Percentiles rank a stretch among this genome's conserved stretches.
These are phyloP conservation scores for Drosophila elegans DNA, from an alignment of 1,140 invertebrate species.

Conservation along the genomic window DNA sequence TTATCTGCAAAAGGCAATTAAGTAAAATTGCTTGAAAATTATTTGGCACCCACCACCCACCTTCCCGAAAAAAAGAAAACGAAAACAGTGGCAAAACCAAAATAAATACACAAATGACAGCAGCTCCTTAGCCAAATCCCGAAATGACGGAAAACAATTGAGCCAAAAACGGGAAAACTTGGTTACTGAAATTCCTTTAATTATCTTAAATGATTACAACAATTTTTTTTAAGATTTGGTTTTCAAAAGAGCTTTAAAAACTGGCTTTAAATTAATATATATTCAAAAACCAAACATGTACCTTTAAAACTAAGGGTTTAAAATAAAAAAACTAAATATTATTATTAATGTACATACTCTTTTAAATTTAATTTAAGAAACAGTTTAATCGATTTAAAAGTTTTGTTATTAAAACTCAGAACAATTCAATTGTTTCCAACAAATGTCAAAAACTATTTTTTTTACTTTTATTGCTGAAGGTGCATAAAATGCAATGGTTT, in stretches of 20 bases:
- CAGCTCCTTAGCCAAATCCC: neutral
- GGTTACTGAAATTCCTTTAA: neutral
- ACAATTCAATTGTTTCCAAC: no score
- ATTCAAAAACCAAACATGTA: no score
- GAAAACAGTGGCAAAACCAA: constrained; percentile 22
- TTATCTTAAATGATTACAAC: constrained; percentile 10
- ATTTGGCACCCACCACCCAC: constrained; percentile 31
- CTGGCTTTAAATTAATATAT: no score
- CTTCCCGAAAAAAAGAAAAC: neutral
- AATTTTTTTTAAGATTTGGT: neutral
- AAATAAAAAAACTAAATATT: no score
- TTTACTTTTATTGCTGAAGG: neutral
- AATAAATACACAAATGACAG: constrained; percentile 31
- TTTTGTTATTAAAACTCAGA: no score
- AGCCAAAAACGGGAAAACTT: neutral
- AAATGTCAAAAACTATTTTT: neutral
- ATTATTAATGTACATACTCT: no score
- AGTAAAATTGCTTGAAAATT: constrained; percentile 77
- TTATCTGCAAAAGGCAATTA: constrained; percentile 79
- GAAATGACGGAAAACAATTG: neutral
- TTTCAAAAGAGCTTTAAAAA: no score
- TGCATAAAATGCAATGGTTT: neutral
- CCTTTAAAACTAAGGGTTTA: no score
- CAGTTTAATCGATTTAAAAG: no score
- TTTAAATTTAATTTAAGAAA: no score